phyloP scores from a whole-genome alignment of 2,113 vertebrate genomes.

The Tyto alba region DNA sequence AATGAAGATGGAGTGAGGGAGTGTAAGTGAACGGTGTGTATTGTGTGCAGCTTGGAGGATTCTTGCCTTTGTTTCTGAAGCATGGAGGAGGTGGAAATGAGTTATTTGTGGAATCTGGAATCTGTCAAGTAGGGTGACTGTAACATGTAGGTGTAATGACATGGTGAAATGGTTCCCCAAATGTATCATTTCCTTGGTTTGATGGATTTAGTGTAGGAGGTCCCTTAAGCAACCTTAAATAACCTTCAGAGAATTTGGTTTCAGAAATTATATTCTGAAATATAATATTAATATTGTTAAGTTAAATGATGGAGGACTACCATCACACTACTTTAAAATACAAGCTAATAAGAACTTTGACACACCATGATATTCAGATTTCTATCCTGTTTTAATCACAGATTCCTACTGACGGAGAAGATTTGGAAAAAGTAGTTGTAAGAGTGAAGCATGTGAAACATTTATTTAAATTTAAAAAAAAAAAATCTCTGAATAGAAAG shows the following conservation, averaged over 20 bases:
- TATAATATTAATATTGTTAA: too few relatives aligned
- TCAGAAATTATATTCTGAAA: neutral
- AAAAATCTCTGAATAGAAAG: neutral
- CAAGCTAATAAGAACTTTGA: neutral
- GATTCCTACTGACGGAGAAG: neutral
- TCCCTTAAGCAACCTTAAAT: neutral
- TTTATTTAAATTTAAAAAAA: neutral
- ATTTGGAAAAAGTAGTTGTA: neutral
- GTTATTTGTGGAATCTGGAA: neutral
- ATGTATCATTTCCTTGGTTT: conserved; percentile 8
- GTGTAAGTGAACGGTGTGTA: neutral
- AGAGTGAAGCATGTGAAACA: neutral
- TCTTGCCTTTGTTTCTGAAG: neutral
- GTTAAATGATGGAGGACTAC: neutral
- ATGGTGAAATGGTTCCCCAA: neutral
- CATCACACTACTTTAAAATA: neutral
- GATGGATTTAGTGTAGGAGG: neutral
- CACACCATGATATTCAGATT: neutral
- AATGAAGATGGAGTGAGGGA: neutral
- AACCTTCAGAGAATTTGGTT: neutral
- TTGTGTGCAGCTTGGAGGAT: neutral
- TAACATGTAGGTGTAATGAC: neutral
- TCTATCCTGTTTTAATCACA: neutral
- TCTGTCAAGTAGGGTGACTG: neutral
- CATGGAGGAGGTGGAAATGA: neutral